Conservation (phyloP, 2,797 vertebrate species). For the Rhinichthys osculus region DNA sequence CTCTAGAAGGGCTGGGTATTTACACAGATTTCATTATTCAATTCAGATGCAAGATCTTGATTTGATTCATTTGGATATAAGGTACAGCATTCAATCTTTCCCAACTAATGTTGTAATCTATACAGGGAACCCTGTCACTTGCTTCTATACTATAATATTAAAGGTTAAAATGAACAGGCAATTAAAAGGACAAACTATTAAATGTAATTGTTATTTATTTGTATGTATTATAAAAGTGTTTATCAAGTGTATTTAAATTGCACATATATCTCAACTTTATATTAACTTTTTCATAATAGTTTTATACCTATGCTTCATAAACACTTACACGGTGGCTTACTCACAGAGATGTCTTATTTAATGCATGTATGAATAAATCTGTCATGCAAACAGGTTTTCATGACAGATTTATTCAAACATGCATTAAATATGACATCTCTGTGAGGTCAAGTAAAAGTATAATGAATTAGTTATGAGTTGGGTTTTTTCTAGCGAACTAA, state of each 20-base stretch:
- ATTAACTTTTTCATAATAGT: too few species aligned
- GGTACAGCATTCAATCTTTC: not conserved
- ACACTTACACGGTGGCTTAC: too few species aligned
- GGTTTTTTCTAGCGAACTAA: not conserved
- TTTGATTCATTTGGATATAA: not conserved
- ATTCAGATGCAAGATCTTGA: not conserved
- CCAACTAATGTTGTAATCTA: not conserved
- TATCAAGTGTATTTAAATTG: not conserved
- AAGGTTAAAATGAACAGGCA: not conserved
- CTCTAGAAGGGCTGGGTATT: not conserved
- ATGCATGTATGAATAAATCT: too few species aligned
- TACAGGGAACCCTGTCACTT: not conserved
- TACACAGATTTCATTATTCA: not conserved
- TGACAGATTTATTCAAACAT: not conserved
- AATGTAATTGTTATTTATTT: not conserved
- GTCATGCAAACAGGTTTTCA: not conserved
- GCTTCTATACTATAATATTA: not conserved
- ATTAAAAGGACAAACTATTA: not conserved
- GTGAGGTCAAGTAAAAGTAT: not conserved
- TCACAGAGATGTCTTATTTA: too few species aligned
- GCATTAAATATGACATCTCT: not conserved
- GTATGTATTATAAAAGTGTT: not conserved
- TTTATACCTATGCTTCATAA: not conserved
- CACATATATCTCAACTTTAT: not conserved
- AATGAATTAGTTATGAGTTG: not conserved